Evolutionary conservation across 2,113 vertebrate species (phyloP).

Genomic region (Spilogale gracilis): DNA sequence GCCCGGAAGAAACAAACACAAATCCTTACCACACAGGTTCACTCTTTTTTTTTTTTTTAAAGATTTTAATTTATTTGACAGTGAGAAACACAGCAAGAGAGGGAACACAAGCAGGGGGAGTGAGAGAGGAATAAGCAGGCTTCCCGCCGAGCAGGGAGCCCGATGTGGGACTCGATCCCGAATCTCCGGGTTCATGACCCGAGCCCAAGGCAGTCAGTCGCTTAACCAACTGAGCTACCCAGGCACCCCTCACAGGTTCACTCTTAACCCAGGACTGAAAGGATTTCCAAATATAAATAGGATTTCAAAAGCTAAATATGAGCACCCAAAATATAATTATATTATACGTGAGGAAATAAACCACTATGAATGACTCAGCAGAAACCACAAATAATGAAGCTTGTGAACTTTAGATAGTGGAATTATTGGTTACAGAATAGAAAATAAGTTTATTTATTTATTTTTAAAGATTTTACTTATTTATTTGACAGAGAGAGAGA

Average conservation of each 20-base stretch:
- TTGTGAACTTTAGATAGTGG: neutral
- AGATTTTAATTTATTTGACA: no score
- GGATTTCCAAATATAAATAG: slow-evolving; percentile 10
- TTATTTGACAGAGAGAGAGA: no score
- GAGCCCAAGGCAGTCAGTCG: no score
- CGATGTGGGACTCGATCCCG: no score
- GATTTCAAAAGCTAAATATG: slow-evolving; percentile 6
- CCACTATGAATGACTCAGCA: neutral
- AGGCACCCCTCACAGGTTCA: neutral
- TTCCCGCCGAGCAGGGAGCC: no score
- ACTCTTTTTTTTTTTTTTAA: no score
- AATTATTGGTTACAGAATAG: slow-evolving; percentile 46
- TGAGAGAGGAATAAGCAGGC: no score
- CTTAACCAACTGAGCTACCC: no score
- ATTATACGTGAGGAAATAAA: slow-evolving; percentile 47
- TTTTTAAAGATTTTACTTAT: no score
- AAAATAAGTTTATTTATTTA: neutral
- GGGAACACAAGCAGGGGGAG: no score
- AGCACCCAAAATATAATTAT: neutral
- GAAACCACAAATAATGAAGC: neutral
- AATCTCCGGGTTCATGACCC: no score
- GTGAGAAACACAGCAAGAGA: no score
- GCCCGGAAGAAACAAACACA: slow-evolving; percentile 34
- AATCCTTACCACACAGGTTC: neutral
- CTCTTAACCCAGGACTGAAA: slow-evolving; percentile 5